These are phyloP conservation scores for Trididemnum nubilum DNA, from an alignment of 23 tunicate genomes.

Conservation along the genomic window DNA sequence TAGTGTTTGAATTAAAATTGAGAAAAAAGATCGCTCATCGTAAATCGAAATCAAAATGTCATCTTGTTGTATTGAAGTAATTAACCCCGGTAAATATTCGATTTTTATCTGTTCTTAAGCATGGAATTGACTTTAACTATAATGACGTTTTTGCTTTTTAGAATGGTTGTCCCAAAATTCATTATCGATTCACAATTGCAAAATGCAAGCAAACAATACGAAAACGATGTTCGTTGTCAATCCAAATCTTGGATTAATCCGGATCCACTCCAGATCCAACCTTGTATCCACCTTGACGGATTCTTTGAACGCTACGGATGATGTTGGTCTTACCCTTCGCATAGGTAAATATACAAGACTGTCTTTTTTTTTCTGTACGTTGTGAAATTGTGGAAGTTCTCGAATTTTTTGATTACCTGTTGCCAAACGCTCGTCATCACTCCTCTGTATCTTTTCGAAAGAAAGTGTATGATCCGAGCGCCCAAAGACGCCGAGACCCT, in stretches of 20 bases:
- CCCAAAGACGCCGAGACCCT: too few relatives aligned
- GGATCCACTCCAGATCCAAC: background rate
- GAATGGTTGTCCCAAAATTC: conserved; percentile 55
- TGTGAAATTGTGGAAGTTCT: background rate
- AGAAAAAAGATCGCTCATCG: too few relatives aligned
- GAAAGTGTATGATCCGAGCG: too few relatives aligned
- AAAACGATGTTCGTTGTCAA: background rate
- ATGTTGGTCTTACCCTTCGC: background rate
- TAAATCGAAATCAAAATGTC: too few relatives aligned
- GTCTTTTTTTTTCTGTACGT: background rate
- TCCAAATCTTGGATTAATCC: background rate
- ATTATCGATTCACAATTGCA: conserved; percentile 21
- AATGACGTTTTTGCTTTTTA: conserved; percentile 1
- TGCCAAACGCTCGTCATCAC: too few relatives aligned
- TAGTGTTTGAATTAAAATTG: too few relatives aligned
- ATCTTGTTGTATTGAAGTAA: too few relatives aligned
- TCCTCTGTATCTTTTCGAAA: too few relatives aligned
- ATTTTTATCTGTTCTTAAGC: too few relatives aligned
- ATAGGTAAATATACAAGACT: background rate
- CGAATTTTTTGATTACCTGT: too few relatives aligned
- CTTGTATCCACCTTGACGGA: background rate
- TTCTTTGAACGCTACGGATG: background rate
- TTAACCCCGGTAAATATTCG: too few relatives aligned
- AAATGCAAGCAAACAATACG: conserved; percentile 42
- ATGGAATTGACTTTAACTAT: too few relatives aligned